Conservation (phyloP, 2,113 vertebrate genomes). For the Scolopax mira region DNA sequence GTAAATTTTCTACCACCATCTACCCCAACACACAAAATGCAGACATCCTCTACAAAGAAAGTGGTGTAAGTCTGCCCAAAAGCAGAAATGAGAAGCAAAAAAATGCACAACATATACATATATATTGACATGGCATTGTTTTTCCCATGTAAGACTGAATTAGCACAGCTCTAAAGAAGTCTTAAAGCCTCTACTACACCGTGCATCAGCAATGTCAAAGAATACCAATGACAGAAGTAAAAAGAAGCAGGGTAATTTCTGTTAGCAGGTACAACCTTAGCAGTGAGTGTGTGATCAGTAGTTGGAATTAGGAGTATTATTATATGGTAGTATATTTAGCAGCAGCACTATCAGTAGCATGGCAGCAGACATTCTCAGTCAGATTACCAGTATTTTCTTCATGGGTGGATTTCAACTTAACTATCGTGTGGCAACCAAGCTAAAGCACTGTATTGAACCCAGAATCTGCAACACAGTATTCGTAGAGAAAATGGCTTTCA, state of each 20-base stretch:
- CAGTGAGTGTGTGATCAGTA: not conserved
- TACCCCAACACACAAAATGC: not conserved
- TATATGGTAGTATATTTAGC: not conserved
- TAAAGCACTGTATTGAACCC: not conserved
- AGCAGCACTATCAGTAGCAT: not conserved
- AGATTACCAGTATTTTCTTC: not conserved
- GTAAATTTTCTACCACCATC: not conserved
- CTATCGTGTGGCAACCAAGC: not conserved
- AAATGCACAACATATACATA: fast-evolving
- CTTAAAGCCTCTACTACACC: not conserved
- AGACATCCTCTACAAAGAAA: not conserved
- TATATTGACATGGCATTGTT: not conserved
- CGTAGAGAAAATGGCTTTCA: not conserved
- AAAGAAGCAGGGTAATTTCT: not conserved
- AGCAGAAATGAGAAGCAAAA: not conserved
- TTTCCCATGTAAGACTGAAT: not conserved
- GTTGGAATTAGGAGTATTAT: not conserved
- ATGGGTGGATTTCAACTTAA: not conserved
- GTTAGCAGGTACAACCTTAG: not conserved
- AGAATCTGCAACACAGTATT: not conserved
- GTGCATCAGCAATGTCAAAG: not conserved
- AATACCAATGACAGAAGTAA: not conserved
- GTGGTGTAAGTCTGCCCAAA: not conserved
- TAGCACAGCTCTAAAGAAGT: not conserved
- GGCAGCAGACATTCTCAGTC: not conserved